Evolutionary conservation across 2,888 invertebrate species (phyloP).

Genomic region (Ennomos fuscantarius): DNA sequence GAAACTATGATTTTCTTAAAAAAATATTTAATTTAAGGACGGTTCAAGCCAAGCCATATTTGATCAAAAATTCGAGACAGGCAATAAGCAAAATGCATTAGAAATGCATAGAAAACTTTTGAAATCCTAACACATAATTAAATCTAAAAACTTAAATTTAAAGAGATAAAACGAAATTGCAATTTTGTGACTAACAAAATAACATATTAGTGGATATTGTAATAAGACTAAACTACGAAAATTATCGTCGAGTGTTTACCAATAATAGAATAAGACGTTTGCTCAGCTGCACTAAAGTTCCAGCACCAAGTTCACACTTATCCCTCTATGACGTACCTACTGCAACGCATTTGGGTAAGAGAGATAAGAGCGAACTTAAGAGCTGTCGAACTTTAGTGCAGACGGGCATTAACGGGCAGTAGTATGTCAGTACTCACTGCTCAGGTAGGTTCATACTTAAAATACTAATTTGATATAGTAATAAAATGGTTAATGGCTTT

Average conservation of each 20-base stretch:
- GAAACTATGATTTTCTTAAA: too few relatives aligned
- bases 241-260: neutral
- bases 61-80: constrained; percentile 13
- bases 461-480: too few relatives aligned
- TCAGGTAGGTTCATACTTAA: too few relatives aligned
- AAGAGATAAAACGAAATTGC: constrained; percentile 46
- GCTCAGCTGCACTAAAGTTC: too few relatives aligned
- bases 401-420: too few relatives aligned
- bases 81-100: constrained; percentile 56
- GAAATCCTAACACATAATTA: constrained; percentile 34
- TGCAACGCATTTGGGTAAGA: too few relatives aligned
- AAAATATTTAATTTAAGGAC: constrained; percentile 49
- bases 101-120: constrained; percentile 57
- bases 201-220: constrained; percentile 10
- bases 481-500: too few relatives aligned
- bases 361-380: too few relatives aligned
- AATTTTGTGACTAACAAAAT: constrained; percentile 49
- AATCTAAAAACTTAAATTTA: constrained; percentile 43
- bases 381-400: too few relatives aligned
- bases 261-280: neutral
- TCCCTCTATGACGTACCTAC: too few relatives aligned
- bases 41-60: constrained; percentile 60
- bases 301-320: too few relatives aligned
- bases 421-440: too few relatives aligned
- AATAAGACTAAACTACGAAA: neutral